These are phyloP conservation scores for Heliocidaris tuberculata DNA, from an alignment of 35 echinoderm and acorn worm species.

Conservation along the genomic window DNA sequence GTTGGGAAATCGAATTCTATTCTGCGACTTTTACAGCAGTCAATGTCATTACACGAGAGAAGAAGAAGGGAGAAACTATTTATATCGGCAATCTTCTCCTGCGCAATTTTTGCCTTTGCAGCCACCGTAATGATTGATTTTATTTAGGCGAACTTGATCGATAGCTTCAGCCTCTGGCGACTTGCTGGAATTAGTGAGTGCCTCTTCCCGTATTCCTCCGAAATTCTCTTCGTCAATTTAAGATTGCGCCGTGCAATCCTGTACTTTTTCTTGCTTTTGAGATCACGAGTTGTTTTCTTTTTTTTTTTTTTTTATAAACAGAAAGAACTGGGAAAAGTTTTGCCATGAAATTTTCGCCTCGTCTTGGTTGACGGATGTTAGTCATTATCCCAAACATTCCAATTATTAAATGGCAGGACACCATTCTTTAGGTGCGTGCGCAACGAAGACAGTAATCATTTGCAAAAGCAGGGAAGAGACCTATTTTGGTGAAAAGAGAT, in stretches of 20 bases:
- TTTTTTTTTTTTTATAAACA: neutral
- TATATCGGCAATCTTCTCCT: neutral
- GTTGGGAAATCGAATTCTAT: neutral
- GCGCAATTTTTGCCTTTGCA: neutral
- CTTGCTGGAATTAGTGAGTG: neutral
- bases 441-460: neutral
- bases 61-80: neutral
- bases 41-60: neutral
- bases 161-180: constrained; percentile 7
- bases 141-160: constrained; percentile 10
- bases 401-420: too few relatives aligned
- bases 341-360: neutral
- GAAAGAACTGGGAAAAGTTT: neutral
- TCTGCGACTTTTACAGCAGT: neutral
- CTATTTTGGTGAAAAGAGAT: too few relatives aligned
- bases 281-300: neutral
- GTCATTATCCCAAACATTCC: neutral
- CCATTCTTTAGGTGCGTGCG: neutral
- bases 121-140: constrained; percentile 16
- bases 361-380: neutral
- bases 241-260: neutral
- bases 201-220: neutral
- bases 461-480: too few relatives aligned
- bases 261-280: neutral
- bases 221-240: neutral